These are phyloP conservation scores for Brotula barbata DNA, from an alignment of 2,797 vertebrate species.

Conservation along the genomic window DNA sequence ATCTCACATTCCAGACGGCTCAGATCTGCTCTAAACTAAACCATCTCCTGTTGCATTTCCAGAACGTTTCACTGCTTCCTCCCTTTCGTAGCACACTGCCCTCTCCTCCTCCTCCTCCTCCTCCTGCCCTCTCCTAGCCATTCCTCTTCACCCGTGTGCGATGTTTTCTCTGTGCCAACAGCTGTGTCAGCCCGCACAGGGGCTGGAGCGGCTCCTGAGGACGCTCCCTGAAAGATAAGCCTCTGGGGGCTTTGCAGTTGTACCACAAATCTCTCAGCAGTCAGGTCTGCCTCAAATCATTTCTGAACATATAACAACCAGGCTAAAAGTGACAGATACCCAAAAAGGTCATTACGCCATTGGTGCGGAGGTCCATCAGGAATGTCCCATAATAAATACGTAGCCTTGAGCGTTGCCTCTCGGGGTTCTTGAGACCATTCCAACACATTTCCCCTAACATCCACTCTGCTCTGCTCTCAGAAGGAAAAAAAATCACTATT, in stretches of 20 bases:
- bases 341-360: too few species aligned
- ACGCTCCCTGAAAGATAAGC: neutral
- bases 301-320: too few species aligned
- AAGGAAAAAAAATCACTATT: too few species aligned
- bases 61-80: neutral
- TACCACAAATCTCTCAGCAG: too few species aligned
- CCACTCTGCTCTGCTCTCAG: too few species aligned
- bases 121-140: constrained; percentile 23
- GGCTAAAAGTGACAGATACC: too few species aligned
- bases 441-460: too few species aligned
- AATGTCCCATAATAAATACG: too few species aligned
- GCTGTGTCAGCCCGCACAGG: constrained; percentile 32
- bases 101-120: constrained; percentile 2
- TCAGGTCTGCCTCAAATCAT: too few species aligned
- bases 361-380: too few species aligned
- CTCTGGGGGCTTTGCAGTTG: neutral
- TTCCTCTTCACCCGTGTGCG: constrained; percentile 53
- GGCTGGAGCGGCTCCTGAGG: neutral
- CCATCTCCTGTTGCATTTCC: neutral
- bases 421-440: too few species aligned
- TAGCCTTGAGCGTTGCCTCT: too few species aligned
- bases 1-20: constrained; percentile 1
- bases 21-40: constrained; percentile 2
- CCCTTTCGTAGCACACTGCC: constrained; percentile 18
- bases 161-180: constrained; percentile 62